phyloP scores from a whole-genome alignment of 2,888 invertebrate species.

The Halictus quadricinctus region DNA sequence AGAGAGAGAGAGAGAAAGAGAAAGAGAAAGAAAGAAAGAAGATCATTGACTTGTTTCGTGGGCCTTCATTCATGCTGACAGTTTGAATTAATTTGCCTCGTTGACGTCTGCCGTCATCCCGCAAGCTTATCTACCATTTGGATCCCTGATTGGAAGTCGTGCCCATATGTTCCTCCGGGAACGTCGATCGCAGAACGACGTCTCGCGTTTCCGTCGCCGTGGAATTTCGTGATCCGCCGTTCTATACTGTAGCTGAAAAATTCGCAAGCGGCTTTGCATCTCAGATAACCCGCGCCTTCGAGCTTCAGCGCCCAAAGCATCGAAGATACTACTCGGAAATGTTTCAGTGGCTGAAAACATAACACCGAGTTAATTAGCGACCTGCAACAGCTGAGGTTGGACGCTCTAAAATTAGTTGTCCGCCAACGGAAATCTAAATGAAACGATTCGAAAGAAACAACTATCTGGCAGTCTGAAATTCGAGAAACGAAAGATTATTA shows the following conservation, averaged over 20 bases:
- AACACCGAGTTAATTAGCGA: neutral
- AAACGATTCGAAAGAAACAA: neutral
- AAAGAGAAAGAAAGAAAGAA: neutral
- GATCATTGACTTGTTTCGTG: slow-evolving; percentile 38
- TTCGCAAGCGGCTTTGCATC: neutral
- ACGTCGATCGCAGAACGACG: neutral
- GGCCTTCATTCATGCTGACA: slow-evolving; percentile 57
- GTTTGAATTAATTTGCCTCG: slow-evolving; percentile 57
- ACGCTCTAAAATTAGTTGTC: neutral
- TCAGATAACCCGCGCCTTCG: neutral
- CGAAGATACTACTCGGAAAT: neutral
- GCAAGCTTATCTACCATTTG: slow-evolving; percentile 11
- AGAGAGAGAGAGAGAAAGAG: neutral
- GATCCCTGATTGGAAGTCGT: slow-evolving; percentile 2
- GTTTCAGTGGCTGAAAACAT: neutral
- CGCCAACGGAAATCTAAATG: neutral
- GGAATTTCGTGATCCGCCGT: neutral
- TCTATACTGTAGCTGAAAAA: neutral
- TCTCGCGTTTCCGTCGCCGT: neutral
- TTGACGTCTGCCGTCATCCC: slow-evolving; percentile 11
- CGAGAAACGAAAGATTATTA: too few relatives aligned
- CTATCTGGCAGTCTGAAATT: neutral
- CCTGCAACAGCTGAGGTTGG: neutral
- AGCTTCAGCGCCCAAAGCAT: neutral
- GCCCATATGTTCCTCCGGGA: slow-evolving; percentile 7